phyloP scores from a whole-genome alignment of 2,113 vertebrate species.

The Chloroceryle aenea region DNA sequence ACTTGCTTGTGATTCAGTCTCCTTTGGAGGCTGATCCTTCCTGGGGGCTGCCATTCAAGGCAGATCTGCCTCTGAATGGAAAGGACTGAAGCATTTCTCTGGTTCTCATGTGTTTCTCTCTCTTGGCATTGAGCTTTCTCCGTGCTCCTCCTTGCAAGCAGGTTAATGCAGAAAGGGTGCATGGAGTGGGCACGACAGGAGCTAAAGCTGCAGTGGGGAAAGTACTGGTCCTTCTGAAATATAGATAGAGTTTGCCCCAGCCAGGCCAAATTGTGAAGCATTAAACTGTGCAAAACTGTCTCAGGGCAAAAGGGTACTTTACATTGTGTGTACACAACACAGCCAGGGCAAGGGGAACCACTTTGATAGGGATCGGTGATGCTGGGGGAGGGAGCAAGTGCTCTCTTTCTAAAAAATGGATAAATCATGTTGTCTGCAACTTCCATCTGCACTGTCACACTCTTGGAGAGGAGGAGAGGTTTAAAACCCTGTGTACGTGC shows the following conservation, averaged over 20 bases:
- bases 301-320: background rate
- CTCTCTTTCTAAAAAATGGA: background rate
- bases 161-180: background rate
- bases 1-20: background rate
- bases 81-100: background rate
- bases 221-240: background rate
- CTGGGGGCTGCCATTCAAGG: constrained; percentile 36
- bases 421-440: background rate
- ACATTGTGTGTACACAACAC: background rate
- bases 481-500: background rate
- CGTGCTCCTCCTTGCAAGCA: background rate
- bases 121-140: constrained; percentile 17
- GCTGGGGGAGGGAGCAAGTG: background rate
- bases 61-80: constrained; percentile 47
- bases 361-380: background rate
- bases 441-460: background rate
- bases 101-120: background rate
- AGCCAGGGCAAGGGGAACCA: background rate
- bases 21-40: background rate
- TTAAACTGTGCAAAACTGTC: background rate
- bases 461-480: background rate
- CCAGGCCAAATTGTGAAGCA: background rate
- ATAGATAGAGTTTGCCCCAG: background rate
- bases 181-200: background rate
- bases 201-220: background rate